Percentiles rank a stretch among this genome's conserved stretches.
Evolutionary conservation across 2,888 invertebrate species (phyloP).

Genomic region (Mellilla xanthometata): DNA sequence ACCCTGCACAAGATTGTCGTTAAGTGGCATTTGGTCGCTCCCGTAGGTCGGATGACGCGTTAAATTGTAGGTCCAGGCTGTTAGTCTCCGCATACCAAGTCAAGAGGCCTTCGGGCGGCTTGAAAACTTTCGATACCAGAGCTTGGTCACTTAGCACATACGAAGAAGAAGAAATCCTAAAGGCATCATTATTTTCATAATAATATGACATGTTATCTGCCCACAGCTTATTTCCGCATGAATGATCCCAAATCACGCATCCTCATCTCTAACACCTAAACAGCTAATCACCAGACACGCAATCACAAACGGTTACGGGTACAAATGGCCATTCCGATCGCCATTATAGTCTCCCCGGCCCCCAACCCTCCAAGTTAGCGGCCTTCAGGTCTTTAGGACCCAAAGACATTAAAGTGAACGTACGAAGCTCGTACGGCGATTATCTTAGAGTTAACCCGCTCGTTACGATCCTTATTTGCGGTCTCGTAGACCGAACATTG

Average conservation of each 20-base stretch:
- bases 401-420: slow-evolving; percentile 67
- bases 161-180: no score
- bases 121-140: no score
- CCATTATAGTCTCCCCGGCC: slow-evolving; percentile 54
- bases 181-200: no score
- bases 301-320: slow-evolving; percentile 53
- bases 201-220: neutral
- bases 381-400: slow-evolving; percentile 54
- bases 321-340: slow-evolving; percentile 49
- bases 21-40: no score
- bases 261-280: slow-evolving; percentile 12
- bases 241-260: slow-evolving; percentile 3
- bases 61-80: no score
- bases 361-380: slow-evolving; percentile 46
- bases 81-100: no score
- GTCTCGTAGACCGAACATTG: slow-evolving; percentile 50
- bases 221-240: neutral
- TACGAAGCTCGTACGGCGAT: slow-evolving; percentile 60
- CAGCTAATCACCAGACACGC: slow-evolving; percentile 28
- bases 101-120: no score
- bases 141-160: no score
- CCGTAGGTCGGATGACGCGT: no score
- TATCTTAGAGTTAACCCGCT: slow-evolving; percentile 75
- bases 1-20: no score
- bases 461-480: slow-evolving; percentile 73